phyloP scores from a whole-genome alignment of 2,113 vertebrate species.

The Datnioides undecimradiatus region DNA sequence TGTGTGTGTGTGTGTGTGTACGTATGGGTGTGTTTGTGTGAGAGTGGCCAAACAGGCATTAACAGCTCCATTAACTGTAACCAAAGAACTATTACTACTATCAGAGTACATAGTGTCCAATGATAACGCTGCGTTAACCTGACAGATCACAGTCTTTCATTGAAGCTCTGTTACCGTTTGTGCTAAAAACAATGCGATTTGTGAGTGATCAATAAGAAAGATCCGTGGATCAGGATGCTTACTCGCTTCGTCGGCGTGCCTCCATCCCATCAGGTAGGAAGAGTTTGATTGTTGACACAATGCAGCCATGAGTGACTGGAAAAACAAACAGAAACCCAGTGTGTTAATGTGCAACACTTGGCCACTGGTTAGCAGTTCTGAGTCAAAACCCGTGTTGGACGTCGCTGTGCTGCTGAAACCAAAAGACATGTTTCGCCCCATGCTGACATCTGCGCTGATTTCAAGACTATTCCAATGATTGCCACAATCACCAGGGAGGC shows the following conservation, averaged over 20 bases:
- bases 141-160: background rate
- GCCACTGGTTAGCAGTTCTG: background rate
- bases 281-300: slow-evolving; percentile 98
- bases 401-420: background rate
- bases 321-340: slow-evolving; percentile 70
- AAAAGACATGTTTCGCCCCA: background rate
- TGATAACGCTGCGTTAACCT: background rate
- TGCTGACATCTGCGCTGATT: background rate
- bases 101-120: background rate
- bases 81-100: background rate
- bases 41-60: background rate
- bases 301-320: slow-evolving; percentile 98
- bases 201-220: background rate
- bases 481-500: too few relatives aligned
- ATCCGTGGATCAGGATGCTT: slow-evolving; percentile 74
- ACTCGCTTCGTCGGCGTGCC: slow-evolving; percentile 96
- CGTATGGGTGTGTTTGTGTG: background rate
- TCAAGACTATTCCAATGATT: background rate
- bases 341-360: background rate
- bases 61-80: background rate
- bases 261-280: slow-evolving; percentile 99
- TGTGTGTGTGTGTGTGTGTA: background rate
- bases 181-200: too few relatives aligned
- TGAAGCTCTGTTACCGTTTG: background rate
- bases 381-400: background rate